These are phyloP conservation scores for Oryctes rhinoceros DNA, from an alignment of 1,140 invertebrate species.

Conservation along the genomic window DNA sequence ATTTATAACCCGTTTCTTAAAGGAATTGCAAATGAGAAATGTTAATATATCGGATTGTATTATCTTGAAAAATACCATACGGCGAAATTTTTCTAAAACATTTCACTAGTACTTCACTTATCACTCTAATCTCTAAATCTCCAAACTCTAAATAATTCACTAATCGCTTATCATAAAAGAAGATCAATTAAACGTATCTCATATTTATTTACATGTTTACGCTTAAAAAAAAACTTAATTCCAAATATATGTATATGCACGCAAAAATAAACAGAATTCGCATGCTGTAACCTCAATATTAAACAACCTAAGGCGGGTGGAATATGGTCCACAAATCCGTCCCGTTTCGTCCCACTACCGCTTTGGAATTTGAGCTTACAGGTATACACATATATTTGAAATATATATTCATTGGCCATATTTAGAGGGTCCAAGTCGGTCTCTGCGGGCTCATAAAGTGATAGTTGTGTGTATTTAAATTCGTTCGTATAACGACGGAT, in stretches of 20 bases:
- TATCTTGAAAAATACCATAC: too few species aligned
- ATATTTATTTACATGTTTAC: background rate
- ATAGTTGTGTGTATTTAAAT: constrained; percentile 50
- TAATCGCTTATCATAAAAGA: too few species aligned
- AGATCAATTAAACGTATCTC: too few species aligned
- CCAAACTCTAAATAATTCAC: too few species aligned
- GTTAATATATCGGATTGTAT: too few species aligned
- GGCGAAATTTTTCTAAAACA: too few species aligned
- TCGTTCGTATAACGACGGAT: constrained; percentile 48
- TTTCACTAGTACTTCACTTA: too few species aligned
- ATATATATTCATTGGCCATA: constrained; percentile 46
- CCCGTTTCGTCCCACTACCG: background rate
- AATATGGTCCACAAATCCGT: background rate
- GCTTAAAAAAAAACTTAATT: background rate
- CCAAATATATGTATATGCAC: background rate
- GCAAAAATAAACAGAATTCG: background rate
- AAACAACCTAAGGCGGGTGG: background rate
- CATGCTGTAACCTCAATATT: background rate
- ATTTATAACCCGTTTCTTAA: too few species aligned
- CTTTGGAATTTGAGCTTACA: constrained; percentile 2
- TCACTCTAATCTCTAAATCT: too few species aligned
- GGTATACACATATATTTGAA: constrained; percentile 43
- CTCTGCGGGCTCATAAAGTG: constrained; percentile 46
- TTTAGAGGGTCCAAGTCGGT: constrained; percentile 47
- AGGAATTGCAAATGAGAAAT: too few species aligned